phyloP scores from a whole-genome alignment of 64 coral and sea anemone species.

The Dendrophyllia cribrosa region DNA sequence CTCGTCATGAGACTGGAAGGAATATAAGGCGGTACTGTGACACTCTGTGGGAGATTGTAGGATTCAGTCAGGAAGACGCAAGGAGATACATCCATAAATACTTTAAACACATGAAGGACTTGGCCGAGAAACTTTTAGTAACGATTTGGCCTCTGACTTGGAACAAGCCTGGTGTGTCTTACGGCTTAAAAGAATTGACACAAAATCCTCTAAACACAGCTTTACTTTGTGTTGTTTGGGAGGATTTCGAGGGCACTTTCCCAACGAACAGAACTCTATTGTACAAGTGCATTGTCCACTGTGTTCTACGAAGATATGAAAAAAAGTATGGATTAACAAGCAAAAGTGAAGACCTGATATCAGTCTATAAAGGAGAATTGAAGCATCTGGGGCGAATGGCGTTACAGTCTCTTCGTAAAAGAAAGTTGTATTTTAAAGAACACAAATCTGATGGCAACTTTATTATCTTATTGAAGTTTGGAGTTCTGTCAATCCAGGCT shows the following conservation, averaged over 20 bases:
- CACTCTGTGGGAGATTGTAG: slow-evolving; percentile 19
- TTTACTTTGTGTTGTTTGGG: slow-evolving; percentile 34
- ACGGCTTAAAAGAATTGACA: background rate
- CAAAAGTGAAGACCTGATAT: background rate
- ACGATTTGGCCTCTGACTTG: no score
- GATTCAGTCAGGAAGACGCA: background rate
- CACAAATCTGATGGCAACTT: background rate
- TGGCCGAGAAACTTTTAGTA: background rate
- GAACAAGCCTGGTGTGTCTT: no score
- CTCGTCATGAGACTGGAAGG: slow-evolving; percentile 13
- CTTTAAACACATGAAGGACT: background rate
- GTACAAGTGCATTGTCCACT: background rate
- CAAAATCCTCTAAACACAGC: background rate
- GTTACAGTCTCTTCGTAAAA: background rate
- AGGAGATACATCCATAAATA: background rate
- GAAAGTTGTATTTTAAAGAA: background rate
- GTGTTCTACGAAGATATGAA: slow-evolving; percentile 25
- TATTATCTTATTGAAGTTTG: background rate
- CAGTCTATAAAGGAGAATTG: background rate
- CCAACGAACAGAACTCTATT: slow-evolving; percentile 18
- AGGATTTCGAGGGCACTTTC: background rate
- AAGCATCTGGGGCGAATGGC: background rate
- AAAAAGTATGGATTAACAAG: background rate
- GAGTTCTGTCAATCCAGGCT: background rate
- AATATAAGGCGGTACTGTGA: slow-evolving; percentile 1